phyloP scores from a whole-genome alignment of 2,888 invertebrate species.

The Diarsia mendica region DNA sequence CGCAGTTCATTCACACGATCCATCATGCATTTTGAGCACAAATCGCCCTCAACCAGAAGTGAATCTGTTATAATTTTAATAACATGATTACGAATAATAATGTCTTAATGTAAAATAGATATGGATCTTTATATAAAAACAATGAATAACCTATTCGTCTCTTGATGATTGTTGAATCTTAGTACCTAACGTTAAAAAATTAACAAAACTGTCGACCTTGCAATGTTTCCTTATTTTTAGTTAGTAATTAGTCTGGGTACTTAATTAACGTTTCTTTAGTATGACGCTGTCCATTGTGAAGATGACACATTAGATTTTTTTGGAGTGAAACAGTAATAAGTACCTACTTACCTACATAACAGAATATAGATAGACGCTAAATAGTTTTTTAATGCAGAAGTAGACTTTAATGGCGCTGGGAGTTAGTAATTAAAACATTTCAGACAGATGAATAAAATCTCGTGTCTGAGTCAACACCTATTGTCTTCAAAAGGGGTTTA shows the following conservation, averaged over 20 bases:
- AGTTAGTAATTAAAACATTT: not conserved
- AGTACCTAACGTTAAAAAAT: conserved; percentile 56
- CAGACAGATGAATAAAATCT: not conserved
- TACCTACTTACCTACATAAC: not conserved
- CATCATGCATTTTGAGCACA: conserved; percentile 42
- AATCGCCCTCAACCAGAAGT: conserved; percentile 50
- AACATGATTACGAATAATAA: conserved; percentile 41
- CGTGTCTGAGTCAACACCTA: not conserved
- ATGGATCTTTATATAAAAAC: conserved; percentile 56
- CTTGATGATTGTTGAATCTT: conserved; percentile 43
- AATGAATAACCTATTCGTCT: conserved; percentile 34
- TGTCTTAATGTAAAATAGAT: conserved; percentile 64
- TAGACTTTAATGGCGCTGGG: not conserved
- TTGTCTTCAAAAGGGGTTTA: not conserved
- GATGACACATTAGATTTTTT: conserved; percentile 59
- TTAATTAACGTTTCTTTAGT: conserved; percentile 59
- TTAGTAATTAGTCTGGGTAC: conserved; percentile 66
- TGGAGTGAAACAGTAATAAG: not conserved
- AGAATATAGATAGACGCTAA: not conserved
- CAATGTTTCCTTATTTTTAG: conserved; percentile 67
- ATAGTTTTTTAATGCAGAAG: conserved; percentile 7
- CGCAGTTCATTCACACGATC: conserved; percentile 42
- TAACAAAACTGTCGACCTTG: conserved; percentile 69
- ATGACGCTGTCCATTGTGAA: conserved; percentile 52
- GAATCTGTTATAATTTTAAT: conserved; percentile 30